Percentiles rank a stretch among this genome's conserved stretches.
Evolutionary conservation across 2,113 vertebrate species (phyloP).

Genomic region (Pithys albifrons): DNA sequence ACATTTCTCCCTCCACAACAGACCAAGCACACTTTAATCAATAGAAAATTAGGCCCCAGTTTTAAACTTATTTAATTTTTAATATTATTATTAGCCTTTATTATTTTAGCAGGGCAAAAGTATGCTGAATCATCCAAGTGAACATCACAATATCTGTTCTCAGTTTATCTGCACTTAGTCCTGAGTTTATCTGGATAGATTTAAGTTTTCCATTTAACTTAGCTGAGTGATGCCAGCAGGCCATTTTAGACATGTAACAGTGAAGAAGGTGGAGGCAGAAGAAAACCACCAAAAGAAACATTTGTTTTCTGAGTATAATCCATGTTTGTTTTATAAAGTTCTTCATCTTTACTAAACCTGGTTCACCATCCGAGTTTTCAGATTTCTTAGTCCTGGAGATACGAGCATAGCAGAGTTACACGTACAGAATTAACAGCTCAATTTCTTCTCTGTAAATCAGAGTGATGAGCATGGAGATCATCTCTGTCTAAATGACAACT

Average conservation of each 20-base stretch:
- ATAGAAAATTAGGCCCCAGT: background rate
- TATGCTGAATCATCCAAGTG: background rate
- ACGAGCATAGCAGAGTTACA: background rate
- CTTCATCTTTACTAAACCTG: background rate
- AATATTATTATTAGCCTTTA: background rate
- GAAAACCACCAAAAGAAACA: background rate
- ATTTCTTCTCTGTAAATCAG: background rate
- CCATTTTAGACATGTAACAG: background rate
- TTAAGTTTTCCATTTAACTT: background rate
- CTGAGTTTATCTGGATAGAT: background rate
- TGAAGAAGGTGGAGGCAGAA: background rate
- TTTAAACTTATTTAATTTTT: background rate
- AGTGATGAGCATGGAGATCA: accelerated
- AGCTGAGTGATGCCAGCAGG: background rate
- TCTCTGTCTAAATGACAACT: background rate
- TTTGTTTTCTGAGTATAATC: background rate
- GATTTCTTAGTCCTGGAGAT: background rate
- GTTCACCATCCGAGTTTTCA: background rate
- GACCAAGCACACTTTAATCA: background rate
- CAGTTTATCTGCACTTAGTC: background rate
- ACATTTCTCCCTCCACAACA: background rate
- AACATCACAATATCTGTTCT: background rate
- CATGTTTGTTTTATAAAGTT: background rate
- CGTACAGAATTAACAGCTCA: background rate
- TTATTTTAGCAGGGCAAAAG: background rate